Evolutionary conservation across 2,797 vertebrate species (phyloP), one percentile per base, ranked within the genome.

Genomic region (Linurgus olivaceus): DNA sequence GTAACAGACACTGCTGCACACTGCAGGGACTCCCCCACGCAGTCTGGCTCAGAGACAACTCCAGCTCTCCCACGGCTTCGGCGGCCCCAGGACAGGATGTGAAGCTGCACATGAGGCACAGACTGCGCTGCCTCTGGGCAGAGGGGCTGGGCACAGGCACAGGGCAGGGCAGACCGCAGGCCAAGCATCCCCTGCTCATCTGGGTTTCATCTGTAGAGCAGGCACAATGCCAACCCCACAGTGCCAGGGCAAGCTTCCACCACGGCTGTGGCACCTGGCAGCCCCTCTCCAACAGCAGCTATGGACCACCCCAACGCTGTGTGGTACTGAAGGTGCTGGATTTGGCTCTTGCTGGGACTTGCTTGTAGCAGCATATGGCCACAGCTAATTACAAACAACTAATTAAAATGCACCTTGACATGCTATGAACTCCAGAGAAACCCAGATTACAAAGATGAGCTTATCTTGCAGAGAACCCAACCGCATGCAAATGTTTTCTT

Each of bases 81-180:
- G n/a, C 3, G 0, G 23, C 33, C 50, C 55, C 61, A 62, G 58
- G 31, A 42, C 1, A 0, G 33, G 44, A n/a, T 26, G 44, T 1
- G 1, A 33, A 29, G 35, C 17, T 66, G 63, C 8, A 79, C 44
- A 44, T 3, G 0, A 2, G 25, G 35, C 51, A 88, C 13, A 66
- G 48, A 23, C 45, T 8, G 21, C 0, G 0, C 35, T 31, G 66
- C 57, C 72, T 13, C 59, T 37, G 5, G 1, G 45, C 50, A 67
- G 44, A 6, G 42, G 1, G 44, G 42, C 47, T 31, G 28, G 13
- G 37, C 7, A 2, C 40, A 37, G 26, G 23, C 7, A 2, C 40
- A 37, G 26, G 23, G 14, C 54, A 52, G 66, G 28, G 17, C 8
- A 44, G 14, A 3, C 24, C 83, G 81, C 54, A 51, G 73, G 15